Conservation (phyloP, 2,797 vertebrate genomes). For the Ficedula albicollis region DNA sequence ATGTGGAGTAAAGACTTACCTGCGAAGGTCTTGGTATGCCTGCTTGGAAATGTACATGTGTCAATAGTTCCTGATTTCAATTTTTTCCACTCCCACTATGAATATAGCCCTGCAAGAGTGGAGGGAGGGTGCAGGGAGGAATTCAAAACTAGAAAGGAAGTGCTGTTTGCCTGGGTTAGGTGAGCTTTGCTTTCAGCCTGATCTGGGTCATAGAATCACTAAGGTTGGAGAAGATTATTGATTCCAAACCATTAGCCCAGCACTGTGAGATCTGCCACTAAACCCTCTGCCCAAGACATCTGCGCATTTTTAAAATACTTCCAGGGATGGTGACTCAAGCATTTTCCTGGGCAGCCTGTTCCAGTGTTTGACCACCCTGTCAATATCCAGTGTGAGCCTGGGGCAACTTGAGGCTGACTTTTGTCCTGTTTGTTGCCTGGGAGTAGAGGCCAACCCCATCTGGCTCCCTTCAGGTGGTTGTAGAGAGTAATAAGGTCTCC, state of each 20-base stretch:
- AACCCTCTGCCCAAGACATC: neutral
- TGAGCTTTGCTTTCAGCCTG: neutral
- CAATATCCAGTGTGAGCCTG: neutral
- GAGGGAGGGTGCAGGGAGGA: neutral
- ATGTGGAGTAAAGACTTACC: neutral
- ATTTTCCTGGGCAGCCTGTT: neutral
- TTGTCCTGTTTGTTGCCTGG: neutral
- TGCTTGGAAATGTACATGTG: neutral
- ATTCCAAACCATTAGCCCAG: neutral
- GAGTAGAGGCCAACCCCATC: neutral
- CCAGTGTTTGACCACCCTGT: neutral
- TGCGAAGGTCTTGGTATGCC: neutral
- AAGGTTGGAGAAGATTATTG: neutral
- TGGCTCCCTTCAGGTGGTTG: neutral
- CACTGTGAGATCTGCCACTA: neutral
- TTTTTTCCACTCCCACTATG: neutral
- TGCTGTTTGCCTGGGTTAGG: neutral
- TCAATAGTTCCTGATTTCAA: neutral
- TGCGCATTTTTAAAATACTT: neutral
- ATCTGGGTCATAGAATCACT: neutral
- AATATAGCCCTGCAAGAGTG: neutral
- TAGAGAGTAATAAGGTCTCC: neutral
- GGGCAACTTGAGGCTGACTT: neutral
- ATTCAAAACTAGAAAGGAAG: neutral
- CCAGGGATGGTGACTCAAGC: neutral